Evolutionary conservation across 2,888 invertebrate genomes (phyloP), one percentile per base, ranked within the genome.

Genomic region (Mesoligia furuncula): DNA sequence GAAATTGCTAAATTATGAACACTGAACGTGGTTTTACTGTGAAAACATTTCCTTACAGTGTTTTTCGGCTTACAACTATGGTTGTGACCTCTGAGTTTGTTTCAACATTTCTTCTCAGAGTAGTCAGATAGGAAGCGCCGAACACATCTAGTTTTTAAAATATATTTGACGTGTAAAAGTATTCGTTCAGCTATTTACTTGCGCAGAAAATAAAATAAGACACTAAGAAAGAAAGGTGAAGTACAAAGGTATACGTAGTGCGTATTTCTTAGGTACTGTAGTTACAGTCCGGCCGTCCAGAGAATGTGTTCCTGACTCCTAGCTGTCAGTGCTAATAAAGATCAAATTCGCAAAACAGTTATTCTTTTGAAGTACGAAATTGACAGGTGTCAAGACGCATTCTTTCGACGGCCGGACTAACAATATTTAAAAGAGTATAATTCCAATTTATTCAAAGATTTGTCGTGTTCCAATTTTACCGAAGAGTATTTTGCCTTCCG

Each of bases 401-500:
- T 54, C 9, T 24, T 2, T 54, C 9, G 54, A 48, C n/a, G n/a
- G n/a, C n/a, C 17, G 17, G 0, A 48, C 5, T 9, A 24, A 42
- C 7, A 11, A 7, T 39, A 48, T 2, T 24, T 7, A 27, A 31
- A 54, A 42, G 31, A 20, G 20, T 39, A 20, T 13, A 4, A 17
- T 42, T 8, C 0, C 5, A 31, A 39, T 54, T 54, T 24, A 54
- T 24, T 64, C 15, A 76, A 42, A 64, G 2, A n/a, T 15, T 48
- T 48, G 5, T 2, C 45, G 15, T 20, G 2, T 13, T n/a, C 2
- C 0, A 15, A 45, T n/a, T 54, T 59, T 15, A 20, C 0, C 15
- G 3, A 11, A 48, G 15, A 77, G 42, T 81, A 68, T 86, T 80
- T 51, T 80, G 27, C 88, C 87, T 80, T 65, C 51, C 11, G 24